Percentiles rank a stretch among this genome's conserved stretches.
Conservation (phyloP, 64 coral and sea anemone species). For the Montipora efflorescens region DNA sequence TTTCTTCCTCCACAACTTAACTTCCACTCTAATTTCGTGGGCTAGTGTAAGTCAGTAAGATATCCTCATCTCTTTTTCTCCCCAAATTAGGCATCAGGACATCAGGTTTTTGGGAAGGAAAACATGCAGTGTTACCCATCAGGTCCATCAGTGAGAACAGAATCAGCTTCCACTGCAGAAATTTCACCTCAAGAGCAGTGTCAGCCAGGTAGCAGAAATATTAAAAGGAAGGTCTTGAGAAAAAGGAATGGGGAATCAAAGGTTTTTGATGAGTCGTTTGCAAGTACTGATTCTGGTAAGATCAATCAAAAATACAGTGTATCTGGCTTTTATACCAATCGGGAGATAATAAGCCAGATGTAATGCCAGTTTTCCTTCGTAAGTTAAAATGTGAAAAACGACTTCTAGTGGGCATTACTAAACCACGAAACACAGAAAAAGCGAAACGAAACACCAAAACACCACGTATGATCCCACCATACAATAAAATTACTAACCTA, state of each 20-base stretch:
- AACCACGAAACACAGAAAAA: too few species aligned
- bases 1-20: too few species aligned
- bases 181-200: slow-evolving; percentile 23
- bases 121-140: slow-evolving; percentile 2
- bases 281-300: slow-evolving; percentile 85
- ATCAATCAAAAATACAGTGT: neutral
- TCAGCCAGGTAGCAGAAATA: slow-evolving; percentile 26
- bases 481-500: too few species aligned
- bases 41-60: too few species aligned
- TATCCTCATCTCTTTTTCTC: neutral
- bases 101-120: slow-evolving; percentile 62
- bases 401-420: too few species aligned
- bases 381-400: too few species aligned
- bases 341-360: too few species aligned
- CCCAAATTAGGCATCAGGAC: neutral
- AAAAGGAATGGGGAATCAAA: slow-evolving; percentile 81
- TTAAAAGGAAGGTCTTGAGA: slow-evolving; percentile 94
- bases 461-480: too few species aligned
- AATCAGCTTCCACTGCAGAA: slow-evolving; percentile 1
- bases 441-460: too few species aligned
- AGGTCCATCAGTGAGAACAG: neutral
- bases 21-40: too few species aligned
- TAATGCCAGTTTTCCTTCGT: too few species aligned
- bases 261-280: slow-evolving; percentile 99
- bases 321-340: neutral